Evolutionary conservation across 2,797 vertebrate genomes (phyloP).

Genomic region (Cossypha heuglini): DNA sequence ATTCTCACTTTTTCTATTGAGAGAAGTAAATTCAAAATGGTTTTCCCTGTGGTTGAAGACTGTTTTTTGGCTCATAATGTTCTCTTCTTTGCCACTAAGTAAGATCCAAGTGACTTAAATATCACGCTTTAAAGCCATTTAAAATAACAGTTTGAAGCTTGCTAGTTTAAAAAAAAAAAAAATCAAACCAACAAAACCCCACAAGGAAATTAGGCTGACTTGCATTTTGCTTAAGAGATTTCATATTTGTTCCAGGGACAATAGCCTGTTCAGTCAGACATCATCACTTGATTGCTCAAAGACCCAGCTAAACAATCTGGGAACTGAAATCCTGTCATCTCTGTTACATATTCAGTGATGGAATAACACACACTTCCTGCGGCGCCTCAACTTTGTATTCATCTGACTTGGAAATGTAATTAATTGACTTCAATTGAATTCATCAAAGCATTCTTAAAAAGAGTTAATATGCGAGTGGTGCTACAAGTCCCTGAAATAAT

Average conservation of each 20-base stretch:
- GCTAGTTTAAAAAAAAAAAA: background rate
- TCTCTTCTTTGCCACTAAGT: conserved; percentile 17
- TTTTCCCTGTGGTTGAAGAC: background rate
- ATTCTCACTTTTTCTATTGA: background rate
- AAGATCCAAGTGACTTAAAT: background rate
- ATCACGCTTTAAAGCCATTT: conserved; percentile 4
- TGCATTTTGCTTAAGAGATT: conserved; percentile 56
- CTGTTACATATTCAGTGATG: conserved; percentile 45
- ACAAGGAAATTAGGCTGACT: conserved; percentile 28
- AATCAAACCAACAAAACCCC: background rate
- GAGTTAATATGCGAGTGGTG: conserved; percentile 57
- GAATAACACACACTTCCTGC: conserved; percentile 30
- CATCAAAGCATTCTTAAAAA: conserved; percentile 54
- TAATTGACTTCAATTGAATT: conserved; percentile 69
- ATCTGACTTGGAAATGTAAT: conserved; percentile 70
- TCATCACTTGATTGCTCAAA: conserved; percentile 69
- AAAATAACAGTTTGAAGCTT: background rate
- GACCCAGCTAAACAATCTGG: conserved; percentile 48
- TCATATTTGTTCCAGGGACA: conserved; percentile 45
- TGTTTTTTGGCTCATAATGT: background rate
- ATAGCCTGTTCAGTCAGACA: conserved; percentile 59
- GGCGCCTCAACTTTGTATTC: conserved; percentile 35
- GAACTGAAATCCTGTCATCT: conserved; percentile 48
- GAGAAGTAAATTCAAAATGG: background rate
- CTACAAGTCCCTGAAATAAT: conserved; percentile 48